phyloP scores from a whole-genome alignment of 53 echinoderm and acorn worm genomes.

The Stichopus horrens region DNA sequence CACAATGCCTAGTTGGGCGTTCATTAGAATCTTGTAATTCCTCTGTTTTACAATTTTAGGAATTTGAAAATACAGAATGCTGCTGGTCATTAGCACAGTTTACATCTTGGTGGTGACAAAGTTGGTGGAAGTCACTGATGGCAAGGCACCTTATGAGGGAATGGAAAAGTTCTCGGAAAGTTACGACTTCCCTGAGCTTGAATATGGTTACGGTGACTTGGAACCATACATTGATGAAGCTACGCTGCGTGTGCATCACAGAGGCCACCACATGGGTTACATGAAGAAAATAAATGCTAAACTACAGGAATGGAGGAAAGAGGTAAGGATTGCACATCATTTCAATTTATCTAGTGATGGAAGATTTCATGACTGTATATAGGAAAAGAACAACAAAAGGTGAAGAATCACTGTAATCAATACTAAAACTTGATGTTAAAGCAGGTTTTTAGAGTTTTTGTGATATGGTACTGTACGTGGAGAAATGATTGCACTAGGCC shows the following conservation, averaged over 20 bases:
- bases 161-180: slow-evolving; percentile 44
- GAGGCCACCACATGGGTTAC: slow-evolving; percentile 65
- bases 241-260: slow-evolving; percentile 62
- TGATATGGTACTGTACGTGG: too few species aligned
- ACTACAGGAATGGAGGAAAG: slow-evolving; percentile 51
- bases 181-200: slow-evolving; percentile 49
- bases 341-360: too few species aligned
- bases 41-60: too few species aligned
- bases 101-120: background rate
- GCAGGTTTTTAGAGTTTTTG: too few species aligned
- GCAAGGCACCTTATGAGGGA: slow-evolving; percentile 49
- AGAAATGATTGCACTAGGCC: too few species aligned
- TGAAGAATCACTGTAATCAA: too few species aligned
- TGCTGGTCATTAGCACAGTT: background rate
- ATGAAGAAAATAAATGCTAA: slow-evolving; percentile 51
- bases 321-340: slow-evolving; percentile 33
- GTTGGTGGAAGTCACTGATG: background rate
- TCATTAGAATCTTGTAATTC: too few species aligned
- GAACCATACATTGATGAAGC: slow-evolving; percentile 69
- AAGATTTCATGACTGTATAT: too few species aligned
- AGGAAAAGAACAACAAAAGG: too few species aligned
- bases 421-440: too few species aligned
- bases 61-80: background rate
- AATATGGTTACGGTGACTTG: slow-evolving; percentile 59
- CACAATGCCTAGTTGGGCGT: too few species aligned